Conservation (phyloP, 2,797 vertebrate genomes). For the Arrhamphus sclerolepis region DNA sequence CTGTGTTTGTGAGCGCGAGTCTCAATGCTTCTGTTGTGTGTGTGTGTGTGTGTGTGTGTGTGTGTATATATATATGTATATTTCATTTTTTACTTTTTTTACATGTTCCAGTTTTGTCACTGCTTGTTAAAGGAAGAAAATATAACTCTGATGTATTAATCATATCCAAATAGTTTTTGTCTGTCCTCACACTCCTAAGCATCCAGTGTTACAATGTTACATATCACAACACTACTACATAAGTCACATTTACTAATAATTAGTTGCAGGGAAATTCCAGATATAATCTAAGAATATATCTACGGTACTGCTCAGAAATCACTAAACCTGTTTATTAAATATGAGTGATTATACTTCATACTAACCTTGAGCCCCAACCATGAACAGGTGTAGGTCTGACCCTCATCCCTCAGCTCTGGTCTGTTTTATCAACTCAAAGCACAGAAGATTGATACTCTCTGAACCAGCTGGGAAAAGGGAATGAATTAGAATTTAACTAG, state of each 20-base stretch:
- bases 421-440: slow-evolving; percentile 63
- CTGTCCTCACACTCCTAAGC: no score
- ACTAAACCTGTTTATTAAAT: slow-evolving; percentile 15
- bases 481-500: slow-evolving; percentile 76
- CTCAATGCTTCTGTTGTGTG: no score
- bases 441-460: slow-evolving; percentile 62
- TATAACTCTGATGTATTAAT: not conserved
- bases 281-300: slow-evolving; percentile 17
- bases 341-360: slow-evolving; percentile 37
- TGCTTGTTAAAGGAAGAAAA: slow-evolving; percentile 6
- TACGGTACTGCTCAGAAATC: slow-evolving; percentile 21
- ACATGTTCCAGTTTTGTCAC: not conserved
- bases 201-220: no score
- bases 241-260: no score
- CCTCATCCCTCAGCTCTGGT: slow-evolving; percentile 30
- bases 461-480: slow-evolving; percentile 64
- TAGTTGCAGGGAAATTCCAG: no score
- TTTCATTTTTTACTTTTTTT: no score
- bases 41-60: no score
- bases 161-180: no score
- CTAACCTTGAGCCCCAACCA: slow-evolving; percentile 55
- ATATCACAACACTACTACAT: no score
- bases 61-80: no score
- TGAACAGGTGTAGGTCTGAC: slow-evolving; percentile 52
- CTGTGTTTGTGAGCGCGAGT: no score